Conservation (phyloP, 2,888 invertebrate species). For the Melieria picta region DNA sequence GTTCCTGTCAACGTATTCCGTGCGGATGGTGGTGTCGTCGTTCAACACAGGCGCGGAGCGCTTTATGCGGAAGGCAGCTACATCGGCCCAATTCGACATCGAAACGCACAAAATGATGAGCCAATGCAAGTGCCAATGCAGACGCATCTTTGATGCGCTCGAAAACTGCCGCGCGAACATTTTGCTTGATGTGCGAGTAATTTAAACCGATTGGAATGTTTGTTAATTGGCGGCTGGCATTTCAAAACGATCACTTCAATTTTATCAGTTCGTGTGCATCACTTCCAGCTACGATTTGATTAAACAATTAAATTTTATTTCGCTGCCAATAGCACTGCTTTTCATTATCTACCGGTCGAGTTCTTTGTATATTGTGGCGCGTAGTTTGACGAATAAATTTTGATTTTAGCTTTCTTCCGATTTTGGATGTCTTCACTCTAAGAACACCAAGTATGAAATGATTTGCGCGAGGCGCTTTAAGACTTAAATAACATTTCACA, state of each 20-base stretch:
- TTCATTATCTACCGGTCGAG: too few relatives aligned
- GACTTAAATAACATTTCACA: conserved; percentile 65
- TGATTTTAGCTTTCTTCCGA: conserved; percentile 27
- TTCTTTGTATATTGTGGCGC: too few relatives aligned
- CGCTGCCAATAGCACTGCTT: too few relatives aligned
- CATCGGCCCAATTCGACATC: conserved; percentile 33
- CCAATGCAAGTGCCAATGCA: conserved; percentile 13
- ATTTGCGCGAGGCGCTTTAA: conserved; percentile 66
- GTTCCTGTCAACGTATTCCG: conserved; percentile 59
- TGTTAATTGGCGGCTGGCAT: too few relatives aligned
- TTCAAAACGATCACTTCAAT: too few relatives aligned
- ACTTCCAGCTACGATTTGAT: too few relatives aligned
- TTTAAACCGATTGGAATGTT: too few relatives aligned
- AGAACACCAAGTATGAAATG: conserved; percentile 67
- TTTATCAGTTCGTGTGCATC: too few relatives aligned
- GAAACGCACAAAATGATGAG: conserved; percentile 41
- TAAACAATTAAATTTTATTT: too few relatives aligned
- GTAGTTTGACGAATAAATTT: neutral
- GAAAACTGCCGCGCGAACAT: too few relatives aligned
- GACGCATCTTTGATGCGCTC: neutral
- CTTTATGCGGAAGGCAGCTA: conserved; percentile 48
- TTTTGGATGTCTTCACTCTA: conserved; percentile 61
- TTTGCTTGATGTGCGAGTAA: too few relatives aligned
- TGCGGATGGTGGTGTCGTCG: conserved; percentile 53
- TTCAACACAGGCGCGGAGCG: conserved; percentile 49